A percentile compares a stretch with the other conserved stretches of the same genome.
Evolutionary conservation across 2,113 vertebrate species (phyloP).

Genomic region (Origma solitaria): DNA sequence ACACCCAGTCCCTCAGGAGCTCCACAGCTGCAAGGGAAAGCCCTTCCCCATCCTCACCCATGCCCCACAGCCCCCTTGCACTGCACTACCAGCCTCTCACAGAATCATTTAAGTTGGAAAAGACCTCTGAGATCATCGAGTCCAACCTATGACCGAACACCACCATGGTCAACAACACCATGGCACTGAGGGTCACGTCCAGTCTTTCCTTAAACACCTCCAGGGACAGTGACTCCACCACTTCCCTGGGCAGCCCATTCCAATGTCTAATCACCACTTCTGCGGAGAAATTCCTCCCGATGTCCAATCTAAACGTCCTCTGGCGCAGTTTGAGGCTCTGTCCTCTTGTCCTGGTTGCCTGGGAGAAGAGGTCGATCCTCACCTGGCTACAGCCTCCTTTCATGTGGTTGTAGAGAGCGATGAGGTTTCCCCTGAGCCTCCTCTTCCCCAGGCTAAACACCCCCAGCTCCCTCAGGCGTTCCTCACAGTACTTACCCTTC

Average conservation of each 20-base stretch:
- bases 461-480: background rate
- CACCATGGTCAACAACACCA: background rate
- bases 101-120: background rate
- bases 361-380: background rate
- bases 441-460: background rate
- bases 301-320: background rate
- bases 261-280: background rate
- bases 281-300: background rate
- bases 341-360: background rate
- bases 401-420: accelerated
- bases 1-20: background rate
- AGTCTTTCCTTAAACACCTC: background rate
- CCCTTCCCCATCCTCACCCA: background rate
- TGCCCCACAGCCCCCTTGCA: background rate
- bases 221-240: background rate
- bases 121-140: background rate
- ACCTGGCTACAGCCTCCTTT: background rate
- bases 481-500: background rate
- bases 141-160: background rate
- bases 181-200: background rate
- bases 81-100: background rate
- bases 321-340: background rate
- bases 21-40: accelerated
- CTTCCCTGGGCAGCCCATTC: background rate
- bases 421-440: background rate